These are phyloP conservation scores for Adelges cooleyi DNA, from an alignment of 1,140 invertebrate genomes.

Conservation along the genomic window DNA sequence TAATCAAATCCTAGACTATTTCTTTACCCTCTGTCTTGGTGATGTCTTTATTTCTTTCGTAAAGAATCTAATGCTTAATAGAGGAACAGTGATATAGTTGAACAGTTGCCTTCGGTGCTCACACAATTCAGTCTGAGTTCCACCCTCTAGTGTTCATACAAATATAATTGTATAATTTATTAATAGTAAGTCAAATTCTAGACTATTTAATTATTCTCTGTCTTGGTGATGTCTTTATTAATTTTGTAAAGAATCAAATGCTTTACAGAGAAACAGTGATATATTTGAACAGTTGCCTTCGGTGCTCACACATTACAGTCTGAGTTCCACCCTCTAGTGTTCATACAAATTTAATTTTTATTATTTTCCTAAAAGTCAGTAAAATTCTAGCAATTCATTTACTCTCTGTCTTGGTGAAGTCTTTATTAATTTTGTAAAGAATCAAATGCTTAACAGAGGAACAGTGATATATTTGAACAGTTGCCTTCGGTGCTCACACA, in stretches of 20 bases:
- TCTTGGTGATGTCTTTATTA: conserved; percentile 13
- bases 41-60: background rate
- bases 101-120: conserved; percentile 20
- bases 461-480: background rate
- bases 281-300: conserved; percentile 6
- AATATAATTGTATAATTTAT: too few relatives aligned
- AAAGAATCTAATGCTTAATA: conserved; percentile 16
- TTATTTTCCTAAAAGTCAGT: too few relatives aligned
- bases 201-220: background rate
- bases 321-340: conserved; percentile 20
- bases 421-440: background rate
- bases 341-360: conserved; percentile 2
- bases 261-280: background rate
- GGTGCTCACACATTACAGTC: conserved; percentile 10
- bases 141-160: conserved; percentile 11
- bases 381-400: too few relatives aligned
- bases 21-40: conserved; percentile 16
- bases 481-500: conserved; percentile 24
- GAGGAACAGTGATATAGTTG: background rate
- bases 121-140: conserved; percentile 12
- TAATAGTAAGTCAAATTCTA: too few relatives aligned
- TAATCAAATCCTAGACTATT: too few relatives aligned
- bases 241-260: conserved; percentile 2
- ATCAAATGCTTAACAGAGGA: conserved; percentile 12
- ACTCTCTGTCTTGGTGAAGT: conserved; percentile 11